Percentiles rank a stretch among this genome's conserved stretches.
phyloP scores from a whole-genome alignment of 1,140 invertebrate genomes.

The Triops cancriformis region DNA sequence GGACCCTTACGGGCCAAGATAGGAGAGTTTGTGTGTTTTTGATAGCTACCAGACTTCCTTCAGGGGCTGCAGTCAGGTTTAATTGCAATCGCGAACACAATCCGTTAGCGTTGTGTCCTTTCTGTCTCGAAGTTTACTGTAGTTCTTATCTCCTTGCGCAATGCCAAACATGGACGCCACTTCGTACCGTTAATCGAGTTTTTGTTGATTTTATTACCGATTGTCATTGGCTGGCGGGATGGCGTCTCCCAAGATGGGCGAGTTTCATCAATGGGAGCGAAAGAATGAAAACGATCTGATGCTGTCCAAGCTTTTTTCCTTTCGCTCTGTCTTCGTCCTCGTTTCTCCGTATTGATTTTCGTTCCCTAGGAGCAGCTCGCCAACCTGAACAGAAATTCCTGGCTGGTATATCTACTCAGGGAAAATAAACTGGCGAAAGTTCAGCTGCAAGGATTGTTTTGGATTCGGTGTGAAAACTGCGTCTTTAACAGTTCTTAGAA shows the following conservation, averaged over 20 bases:
- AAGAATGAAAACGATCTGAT: neutral
- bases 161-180: neutral
- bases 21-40: no score
- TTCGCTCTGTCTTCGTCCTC: neutral
- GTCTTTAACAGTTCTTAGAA: no score
- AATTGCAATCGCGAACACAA: neutral
- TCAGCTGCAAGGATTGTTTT: no score
- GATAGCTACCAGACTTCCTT: no score
- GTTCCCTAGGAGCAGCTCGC: neutral
- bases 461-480: no score
- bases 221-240: neutral
- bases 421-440: no score
- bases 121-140: no score
- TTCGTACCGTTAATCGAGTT: no score
- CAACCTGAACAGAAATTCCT: no score
- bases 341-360: neutral
- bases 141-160: neutral
- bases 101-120: neutral
- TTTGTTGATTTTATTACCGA: neutral
- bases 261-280: neutral
- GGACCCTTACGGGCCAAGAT: no score
- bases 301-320: neutral
- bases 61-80: no score
- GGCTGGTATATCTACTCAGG: no score
- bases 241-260: neutral